These are phyloP conservation scores for Grallaria varia DNA, from an alignment of 2,113 vertebrate species.

Conservation along the genomic window DNA sequence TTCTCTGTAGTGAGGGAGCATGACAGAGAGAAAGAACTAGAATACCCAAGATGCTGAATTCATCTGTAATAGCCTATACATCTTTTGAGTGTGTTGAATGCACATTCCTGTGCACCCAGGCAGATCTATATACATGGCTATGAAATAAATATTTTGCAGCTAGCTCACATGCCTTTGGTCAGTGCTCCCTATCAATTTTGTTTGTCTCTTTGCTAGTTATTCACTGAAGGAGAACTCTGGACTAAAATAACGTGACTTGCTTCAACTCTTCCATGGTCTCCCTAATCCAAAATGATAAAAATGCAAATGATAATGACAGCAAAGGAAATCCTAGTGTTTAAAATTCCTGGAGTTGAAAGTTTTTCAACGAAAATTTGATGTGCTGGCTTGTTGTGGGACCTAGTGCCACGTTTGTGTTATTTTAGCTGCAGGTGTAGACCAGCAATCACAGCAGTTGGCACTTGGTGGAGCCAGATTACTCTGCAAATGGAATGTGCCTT, in stretches of 20 bases:
- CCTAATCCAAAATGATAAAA: not conserved
- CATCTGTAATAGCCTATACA: not conserved
- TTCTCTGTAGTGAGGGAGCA: not conserved
- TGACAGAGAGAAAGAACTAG: not conserved
- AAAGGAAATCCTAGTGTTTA: not conserved
- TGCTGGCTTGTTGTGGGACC: not conserved
- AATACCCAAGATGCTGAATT: not conserved
- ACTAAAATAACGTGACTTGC: not conserved
- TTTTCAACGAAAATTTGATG: not conserved
- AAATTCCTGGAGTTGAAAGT: not conserved
- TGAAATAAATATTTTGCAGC: not conserved
- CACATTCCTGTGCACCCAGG: not conserved
- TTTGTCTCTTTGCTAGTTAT: not conserved
- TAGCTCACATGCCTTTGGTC: not conserved
- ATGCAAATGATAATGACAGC: not conserved
- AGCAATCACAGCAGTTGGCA: slow-evolving; percentile 39
- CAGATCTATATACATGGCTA: not conserved
- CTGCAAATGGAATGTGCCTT: not conserved
- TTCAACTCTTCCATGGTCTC: not conserved
- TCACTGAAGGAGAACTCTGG: not conserved
- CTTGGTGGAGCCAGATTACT: slow-evolving; percentile 75
- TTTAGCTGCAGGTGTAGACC: not conserved
- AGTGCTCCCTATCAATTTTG: not conserved
- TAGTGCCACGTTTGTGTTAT: not conserved
- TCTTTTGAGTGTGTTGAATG: not conserved